Conservation (phyloP, 2,888 invertebrate species). For the Drosophila phalerata region DNA sequence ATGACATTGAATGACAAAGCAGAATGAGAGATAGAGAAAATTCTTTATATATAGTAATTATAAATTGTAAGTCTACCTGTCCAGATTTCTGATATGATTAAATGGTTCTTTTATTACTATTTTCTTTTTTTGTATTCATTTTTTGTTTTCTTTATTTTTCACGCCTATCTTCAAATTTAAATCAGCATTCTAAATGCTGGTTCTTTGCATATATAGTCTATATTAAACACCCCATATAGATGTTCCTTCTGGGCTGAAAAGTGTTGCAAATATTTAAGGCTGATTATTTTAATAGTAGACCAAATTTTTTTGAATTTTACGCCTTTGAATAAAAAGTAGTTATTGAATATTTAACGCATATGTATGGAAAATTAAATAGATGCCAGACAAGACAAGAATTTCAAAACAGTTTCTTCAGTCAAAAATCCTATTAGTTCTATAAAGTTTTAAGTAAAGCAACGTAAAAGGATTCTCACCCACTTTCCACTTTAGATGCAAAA, state of each 20-base stretch:
- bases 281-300: slow-evolving; percentile 5
- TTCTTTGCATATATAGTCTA: not conserved
- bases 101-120: not conserved
- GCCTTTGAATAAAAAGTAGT: too few species aligned
- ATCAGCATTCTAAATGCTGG: not conserved
- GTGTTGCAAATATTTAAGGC: slow-evolving; percentile 6
- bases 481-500: slow-evolving; percentile 5
- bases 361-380: too few species aligned
- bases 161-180: slow-evolving; percentile 31
- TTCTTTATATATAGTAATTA: not conserved
- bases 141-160: slow-evolving; percentile 13
- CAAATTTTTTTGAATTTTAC: not conserved
- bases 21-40: not conserved
- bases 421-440: not conserved
- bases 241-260: too few species aligned
- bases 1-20: slow-evolving; percentile 20
- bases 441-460: not conserved
- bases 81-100: slow-evolving; percentile 5
- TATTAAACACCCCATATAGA: slow-evolving; percentile 1
- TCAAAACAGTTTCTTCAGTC: not conserved
- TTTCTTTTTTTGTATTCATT: not conserved
- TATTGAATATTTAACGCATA: too few species aligned
- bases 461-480: not conserved
- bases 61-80: not conserved
- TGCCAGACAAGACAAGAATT: too few species aligned